Evolutionary conservation across 2,888 invertebrate genomes (phyloP).

Genomic region (Yponomeuta cagnagella): DNA sequence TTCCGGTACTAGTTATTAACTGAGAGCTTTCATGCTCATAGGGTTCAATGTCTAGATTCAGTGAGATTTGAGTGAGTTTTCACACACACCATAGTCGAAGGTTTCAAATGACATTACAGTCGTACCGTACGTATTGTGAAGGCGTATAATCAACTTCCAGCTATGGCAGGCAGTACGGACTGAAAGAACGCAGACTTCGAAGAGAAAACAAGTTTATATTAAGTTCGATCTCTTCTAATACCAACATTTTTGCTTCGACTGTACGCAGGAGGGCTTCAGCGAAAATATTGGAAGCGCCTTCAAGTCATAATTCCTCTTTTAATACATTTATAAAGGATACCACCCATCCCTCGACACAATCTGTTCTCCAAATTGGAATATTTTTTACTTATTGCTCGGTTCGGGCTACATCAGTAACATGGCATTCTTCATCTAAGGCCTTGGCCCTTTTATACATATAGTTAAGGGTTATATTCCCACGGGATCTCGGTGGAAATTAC

Average conservation of each 20-base stretch:
- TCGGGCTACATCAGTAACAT: background rate
- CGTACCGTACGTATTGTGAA: background rate
- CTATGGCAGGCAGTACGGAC: background rate
- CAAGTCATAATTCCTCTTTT: slow-evolving; percentile 49
- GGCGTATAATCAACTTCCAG: background rate
- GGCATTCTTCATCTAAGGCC: background rate
- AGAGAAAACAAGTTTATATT: background rate
- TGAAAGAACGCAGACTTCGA: background rate
- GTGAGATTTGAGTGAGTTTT: too few relatives aligned
- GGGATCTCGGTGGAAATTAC: background rate
- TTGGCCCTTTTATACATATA: background rate
- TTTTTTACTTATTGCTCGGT: slow-evolving; percentile 41
- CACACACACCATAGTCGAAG: too few relatives aligned
- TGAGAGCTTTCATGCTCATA: too few relatives aligned
- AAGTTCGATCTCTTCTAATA: background rate
- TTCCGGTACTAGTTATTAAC: too few relatives aligned
- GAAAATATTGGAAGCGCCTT: slow-evolving; percentile 32
- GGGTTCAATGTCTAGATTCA: too few relatives aligned
- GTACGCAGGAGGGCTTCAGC: slow-evolving; percentile 1
- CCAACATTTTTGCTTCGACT: background rate
- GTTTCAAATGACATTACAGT: background rate
- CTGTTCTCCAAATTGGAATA: slow-evolving; percentile 52
- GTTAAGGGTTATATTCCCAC: slow-evolving; percentile 4
- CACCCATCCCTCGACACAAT: slow-evolving; percentile 35
- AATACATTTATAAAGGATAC: slow-evolving; percentile 55